Conservation (phyloP, 1,140 invertebrate genomes). For the Berghia stephanieae region DNA sequence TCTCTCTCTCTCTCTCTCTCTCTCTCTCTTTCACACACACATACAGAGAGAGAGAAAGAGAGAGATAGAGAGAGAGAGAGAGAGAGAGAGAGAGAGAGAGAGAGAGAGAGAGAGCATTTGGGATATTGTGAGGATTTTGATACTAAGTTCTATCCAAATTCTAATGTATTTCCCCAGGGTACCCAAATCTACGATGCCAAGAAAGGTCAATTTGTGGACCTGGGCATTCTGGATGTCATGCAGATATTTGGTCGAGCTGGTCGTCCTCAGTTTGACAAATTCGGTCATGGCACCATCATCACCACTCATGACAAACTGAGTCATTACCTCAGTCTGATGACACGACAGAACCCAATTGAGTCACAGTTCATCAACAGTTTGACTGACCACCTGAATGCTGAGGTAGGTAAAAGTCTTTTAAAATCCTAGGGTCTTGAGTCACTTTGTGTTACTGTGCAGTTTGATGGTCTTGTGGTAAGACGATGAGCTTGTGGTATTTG, state of each 20-base stretch:
- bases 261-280: constrained; percentile 80
- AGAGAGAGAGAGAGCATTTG: too few relatives aligned
- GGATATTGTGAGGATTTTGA: too few relatives aligned
- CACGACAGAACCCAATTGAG: constrained; percentile 97
- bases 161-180: constrained; percentile 74
- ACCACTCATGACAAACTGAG: constrained; percentile 91
- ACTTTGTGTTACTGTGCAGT: too few relatives aligned
- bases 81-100: too few relatives aligned
- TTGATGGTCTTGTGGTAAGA: too few relatives aligned
- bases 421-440: too few relatives aligned
- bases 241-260: constrained; percentile 99
- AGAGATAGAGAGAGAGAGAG: too few relatives aligned
- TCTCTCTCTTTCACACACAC: too few relatives aligned
- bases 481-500: too few relatives aligned
- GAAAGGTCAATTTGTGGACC: constrained; percentile 91
- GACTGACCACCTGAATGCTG: constrained; percentile 97
- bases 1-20: too few relatives aligned
- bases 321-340: constrained; percentile 93
- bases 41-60: too few relatives aligned
- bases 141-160: too few relatives aligned
- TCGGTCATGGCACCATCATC: constrained; percentile 93
- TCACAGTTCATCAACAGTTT: constrained; percentile 93
- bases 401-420: constrained; percentile 72
- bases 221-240: constrained; percentile 96
- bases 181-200: constrained; percentile 98